A percentile compares a stretch with the other conserved stretches of the same genome.
phyloP scores from a whole-genome alignment of 2,888 invertebrate genomes.

The Agrotis exclamationis region DNA sequence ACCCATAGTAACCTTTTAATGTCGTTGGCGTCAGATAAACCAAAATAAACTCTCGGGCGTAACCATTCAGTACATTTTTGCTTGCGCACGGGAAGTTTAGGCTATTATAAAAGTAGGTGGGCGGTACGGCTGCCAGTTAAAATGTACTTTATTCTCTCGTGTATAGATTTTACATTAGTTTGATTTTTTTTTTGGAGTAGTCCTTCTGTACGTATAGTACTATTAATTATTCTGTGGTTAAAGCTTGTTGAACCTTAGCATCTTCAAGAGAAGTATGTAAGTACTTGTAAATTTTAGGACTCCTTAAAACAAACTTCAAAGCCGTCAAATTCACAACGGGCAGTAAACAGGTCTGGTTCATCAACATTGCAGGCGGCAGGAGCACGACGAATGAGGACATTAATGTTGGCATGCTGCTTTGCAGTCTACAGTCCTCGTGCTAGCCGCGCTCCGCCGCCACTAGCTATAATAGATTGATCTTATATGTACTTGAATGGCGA shows the following conservation, averaged over 20 bases:
- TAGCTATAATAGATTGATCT: conserved; percentile 22
- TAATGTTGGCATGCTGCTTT: conserved; percentile 22
- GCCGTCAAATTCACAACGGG: conserved; percentile 12
- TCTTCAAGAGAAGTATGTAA: not conserved
- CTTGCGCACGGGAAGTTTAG: too few species aligned
- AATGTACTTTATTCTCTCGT: too few species aligned
- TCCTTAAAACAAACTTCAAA: conserved; percentile 4
- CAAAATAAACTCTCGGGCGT: too few species aligned
- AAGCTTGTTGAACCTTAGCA: not conserved
- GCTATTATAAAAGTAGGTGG: too few species aligned
- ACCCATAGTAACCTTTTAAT: too few species aligned
- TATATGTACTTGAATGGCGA: not conserved
- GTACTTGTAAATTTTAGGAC: not conserved
- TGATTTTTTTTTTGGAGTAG: too few species aligned
- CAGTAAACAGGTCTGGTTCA: conserved; percentile 20
- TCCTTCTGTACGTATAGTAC: too few species aligned
- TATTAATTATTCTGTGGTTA: too few species aligned
- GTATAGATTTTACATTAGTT: too few species aligned
- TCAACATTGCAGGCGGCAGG: not conserved
- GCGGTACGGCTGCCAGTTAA: too few species aligned
- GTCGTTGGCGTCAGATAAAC: too few species aligned
- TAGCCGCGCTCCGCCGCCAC: not conserved
- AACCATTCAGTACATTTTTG: too few species aligned
- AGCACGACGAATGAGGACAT: conserved; percentile 26
- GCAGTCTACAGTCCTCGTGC: conserved; percentile 15